phyloP scores from a whole-genome alignment of 2,113 vertebrate genomes.

The Brachyhypopomus gauderio region DNA sequence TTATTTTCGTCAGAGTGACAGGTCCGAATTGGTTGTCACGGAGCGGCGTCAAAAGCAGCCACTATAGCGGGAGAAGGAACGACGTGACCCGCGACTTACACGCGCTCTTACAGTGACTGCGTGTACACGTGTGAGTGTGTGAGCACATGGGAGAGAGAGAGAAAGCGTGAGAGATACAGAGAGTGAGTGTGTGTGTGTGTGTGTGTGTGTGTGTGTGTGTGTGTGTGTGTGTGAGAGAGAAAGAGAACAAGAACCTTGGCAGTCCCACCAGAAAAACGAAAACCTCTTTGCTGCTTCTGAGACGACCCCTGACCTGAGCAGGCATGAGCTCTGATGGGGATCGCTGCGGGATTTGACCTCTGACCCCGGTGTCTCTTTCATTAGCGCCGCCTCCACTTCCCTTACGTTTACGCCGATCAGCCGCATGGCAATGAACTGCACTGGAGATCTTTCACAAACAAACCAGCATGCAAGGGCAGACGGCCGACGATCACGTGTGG shows the following conservation, averaged over 20 bases:
- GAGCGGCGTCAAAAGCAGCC: conserved; percentile 43
- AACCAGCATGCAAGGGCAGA: conserved; percentile 25
- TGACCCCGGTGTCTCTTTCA: conserved; percentile 12
- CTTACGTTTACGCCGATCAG: conserved; percentile 31
- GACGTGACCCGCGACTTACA: conserved; percentile 16
- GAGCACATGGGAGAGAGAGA: background rate
- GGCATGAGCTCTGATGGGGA: background rate
- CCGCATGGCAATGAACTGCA: background rate
- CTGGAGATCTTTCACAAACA: conserved; percentile 34
- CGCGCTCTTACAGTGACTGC: conserved; percentile 3
- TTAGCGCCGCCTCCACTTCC: background rate
- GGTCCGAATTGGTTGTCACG: conserved; percentile 45
- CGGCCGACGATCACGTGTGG: background rate
- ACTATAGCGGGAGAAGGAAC: conserved; percentile 35
- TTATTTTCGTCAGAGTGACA: conserved; percentile 40
- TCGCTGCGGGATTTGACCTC: conserved; percentile 22
- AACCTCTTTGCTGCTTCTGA: background rate
- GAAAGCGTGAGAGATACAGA: too few relatives aligned
- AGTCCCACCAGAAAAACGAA: background rate
- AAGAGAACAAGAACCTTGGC: background rate
- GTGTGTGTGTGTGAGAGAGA: background rate
- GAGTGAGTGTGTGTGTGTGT: background rate
- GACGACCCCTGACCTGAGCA: background rate
- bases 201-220: background rate
- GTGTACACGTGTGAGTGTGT: background rate